Percentiles rank a stretch among this genome's conserved stretches.
These are phyloP conservation scores for Macrosteles quadrilineatus DNA, from an alignment of 1,140 invertebrate genomes.

Conservation along the genomic window DNA sequence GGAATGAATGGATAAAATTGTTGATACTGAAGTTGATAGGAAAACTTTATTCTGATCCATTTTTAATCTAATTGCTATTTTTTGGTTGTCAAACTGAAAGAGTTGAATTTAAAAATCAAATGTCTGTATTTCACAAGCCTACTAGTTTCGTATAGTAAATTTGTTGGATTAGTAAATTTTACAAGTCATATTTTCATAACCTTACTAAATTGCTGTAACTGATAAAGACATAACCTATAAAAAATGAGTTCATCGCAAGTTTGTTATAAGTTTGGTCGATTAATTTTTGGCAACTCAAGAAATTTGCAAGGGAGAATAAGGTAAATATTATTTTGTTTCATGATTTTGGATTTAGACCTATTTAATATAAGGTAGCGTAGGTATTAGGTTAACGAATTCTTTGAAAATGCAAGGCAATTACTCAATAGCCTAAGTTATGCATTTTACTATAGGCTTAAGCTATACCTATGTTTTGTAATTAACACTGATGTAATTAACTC, in stretches of 20 bases:
- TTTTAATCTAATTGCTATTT: too few species aligned
- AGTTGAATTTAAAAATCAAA: too few species aligned
- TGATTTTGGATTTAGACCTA: not conserved
- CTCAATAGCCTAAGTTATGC: not conserved
- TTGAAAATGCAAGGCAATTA: not conserved
- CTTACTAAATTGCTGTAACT: too few species aligned
- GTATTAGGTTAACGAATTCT: not conserved
- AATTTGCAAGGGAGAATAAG: conserved; percentile 10
- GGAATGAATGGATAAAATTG: too few species aligned
- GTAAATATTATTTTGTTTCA: not conserved
- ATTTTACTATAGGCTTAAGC: not conserved
- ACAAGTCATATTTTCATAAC: too few species aligned
- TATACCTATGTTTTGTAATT: not conserved
- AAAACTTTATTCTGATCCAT: too few species aligned
- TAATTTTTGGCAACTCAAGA: conserved; percentile 1
- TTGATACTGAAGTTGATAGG: too few species aligned
- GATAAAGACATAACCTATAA: too few species aligned
- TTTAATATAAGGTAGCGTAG: not conserved
- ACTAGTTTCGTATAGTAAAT: too few species aligned
- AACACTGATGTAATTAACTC: not conserved
- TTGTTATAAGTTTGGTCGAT: not conserved
- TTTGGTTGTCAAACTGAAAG: too few species aligned
- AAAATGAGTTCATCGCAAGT: conserved; percentile 6
- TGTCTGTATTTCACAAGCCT: too few species aligned
- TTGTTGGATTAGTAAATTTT: too few species aligned